Conservation (phyloP, 2,888 invertebrate species). For the Acanthosepion pharaonis region DNA sequence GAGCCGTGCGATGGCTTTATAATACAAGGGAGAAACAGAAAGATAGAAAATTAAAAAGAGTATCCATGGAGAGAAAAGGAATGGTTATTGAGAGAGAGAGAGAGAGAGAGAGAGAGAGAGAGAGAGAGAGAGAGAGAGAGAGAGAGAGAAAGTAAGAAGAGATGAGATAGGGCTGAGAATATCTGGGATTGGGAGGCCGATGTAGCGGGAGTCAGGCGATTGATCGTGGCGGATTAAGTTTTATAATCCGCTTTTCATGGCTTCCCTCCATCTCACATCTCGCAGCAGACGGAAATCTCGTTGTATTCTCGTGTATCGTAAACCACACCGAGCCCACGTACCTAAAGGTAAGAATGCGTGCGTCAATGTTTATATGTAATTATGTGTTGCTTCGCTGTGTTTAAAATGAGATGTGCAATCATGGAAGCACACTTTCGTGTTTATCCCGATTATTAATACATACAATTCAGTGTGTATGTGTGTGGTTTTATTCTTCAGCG, state of each 20-base stretch:
- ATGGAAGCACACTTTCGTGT: not conserved
- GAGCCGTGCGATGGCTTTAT: too few species aligned
- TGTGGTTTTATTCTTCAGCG: too few species aligned
- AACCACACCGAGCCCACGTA: not conserved
- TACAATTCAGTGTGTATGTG: not conserved
- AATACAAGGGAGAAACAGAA: not conserved
- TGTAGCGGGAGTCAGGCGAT: not conserved
- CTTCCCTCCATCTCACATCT: not conserved
- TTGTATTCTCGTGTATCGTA: not conserved
- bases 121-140: not conserved
- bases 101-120: not conserved
- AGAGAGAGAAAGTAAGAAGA: not conserved
- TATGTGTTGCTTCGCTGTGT: not conserved
- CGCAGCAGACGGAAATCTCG: not conserved
- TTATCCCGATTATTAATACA: not conserved
- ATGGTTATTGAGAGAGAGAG: not conserved
- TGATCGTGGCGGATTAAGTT: slow-evolving; percentile 4
- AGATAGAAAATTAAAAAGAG: not conserved
- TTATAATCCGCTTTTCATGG: not conserved
- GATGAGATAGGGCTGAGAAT: not conserved
- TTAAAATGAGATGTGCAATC: not conserved
- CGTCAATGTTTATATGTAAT: not conserved
- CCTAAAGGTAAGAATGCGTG: not conserved
- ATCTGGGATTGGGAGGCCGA: not conserved
- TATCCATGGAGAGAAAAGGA: not conserved